Conservation (phyloP, 2,888 invertebrate species). For the Callyntrura guangdongensis region DNA sequence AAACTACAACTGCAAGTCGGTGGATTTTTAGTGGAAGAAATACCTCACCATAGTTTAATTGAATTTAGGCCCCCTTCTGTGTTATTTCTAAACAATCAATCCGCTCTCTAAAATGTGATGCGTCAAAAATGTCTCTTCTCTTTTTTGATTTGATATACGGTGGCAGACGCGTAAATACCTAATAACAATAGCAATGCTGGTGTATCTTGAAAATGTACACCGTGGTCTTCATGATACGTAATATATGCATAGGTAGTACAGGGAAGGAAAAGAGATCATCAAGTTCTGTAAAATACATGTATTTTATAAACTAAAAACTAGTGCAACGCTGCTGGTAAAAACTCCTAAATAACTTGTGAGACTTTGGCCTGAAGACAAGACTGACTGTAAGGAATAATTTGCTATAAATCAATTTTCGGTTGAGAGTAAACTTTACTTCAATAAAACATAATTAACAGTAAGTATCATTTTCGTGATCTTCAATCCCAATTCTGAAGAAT, state of each 20-base stretch:
- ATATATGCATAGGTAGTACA: not conserved
- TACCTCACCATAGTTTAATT: constrained; percentile 79
- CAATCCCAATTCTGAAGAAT: no score
- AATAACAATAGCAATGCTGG: not conserved
- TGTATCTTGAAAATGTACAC: not conserved
- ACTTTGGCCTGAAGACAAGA: no score
- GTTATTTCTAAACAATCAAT: constrained; percentile 81
- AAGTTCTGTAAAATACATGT: no score
- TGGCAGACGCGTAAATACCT: constrained; percentile 11
- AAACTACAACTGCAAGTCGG: not conserved
- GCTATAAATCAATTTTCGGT: no score
- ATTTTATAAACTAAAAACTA: no score
- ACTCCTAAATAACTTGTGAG: not conserved
- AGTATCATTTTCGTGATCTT: no score
- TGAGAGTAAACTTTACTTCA: no score
- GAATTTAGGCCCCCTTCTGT: constrained; percentile 79
- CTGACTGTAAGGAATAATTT: no score
- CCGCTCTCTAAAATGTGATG: constrained; percentile 77
- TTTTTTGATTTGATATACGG: constrained; percentile 62
- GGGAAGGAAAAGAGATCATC: no score
- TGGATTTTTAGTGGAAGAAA: constrained; percentile 13
- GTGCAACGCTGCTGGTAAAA: no score
- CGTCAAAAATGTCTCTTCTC: constrained; percentile 70
- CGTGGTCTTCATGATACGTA: not conserved
- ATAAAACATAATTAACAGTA: no score